Conservation (phyloP, 2,113 vertebrate species). For the Cryptomyrus ogoouensis region DNA sequence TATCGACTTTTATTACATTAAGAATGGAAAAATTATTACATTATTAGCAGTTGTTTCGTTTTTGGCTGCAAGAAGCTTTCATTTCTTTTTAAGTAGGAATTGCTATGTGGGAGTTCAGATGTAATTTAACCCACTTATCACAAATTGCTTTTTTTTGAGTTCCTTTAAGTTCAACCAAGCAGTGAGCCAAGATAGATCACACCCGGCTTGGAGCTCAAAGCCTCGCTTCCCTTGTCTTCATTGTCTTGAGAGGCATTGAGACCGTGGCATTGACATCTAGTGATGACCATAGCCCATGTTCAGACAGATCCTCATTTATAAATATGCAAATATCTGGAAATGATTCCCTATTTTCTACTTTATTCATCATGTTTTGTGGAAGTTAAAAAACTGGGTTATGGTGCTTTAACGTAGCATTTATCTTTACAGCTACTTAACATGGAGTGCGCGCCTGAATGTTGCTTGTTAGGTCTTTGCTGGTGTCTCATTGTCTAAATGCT, state of each 20-base stretch:
- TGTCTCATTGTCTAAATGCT: background rate
- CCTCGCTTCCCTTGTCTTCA: background rate
- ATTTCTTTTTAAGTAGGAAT: background rate
- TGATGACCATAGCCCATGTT: background rate
- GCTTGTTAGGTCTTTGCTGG: background rate
- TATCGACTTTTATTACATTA: background rate
- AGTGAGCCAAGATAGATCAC: background rate
- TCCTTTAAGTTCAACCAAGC: background rate
- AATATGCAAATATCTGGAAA: background rate
- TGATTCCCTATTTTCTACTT: background rate
- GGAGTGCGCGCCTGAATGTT: background rate
- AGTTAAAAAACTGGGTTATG: background rate
- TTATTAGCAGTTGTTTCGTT: background rate
- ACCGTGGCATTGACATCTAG: background rate
- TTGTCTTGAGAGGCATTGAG: background rate
- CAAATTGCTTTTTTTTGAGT: background rate
- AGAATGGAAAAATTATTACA: background rate
- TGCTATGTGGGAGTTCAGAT: background rate
- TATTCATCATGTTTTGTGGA: background rate
- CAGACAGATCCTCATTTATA: background rate
- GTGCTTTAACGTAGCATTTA: background rate
- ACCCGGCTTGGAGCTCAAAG: background rate
- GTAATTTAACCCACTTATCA: background rate
- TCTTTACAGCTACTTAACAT: background rate
- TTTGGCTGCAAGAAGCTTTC: background rate